Conservation (phyloP, 2,797 vertebrate species). For the Fundulus diaphanus region DNA sequence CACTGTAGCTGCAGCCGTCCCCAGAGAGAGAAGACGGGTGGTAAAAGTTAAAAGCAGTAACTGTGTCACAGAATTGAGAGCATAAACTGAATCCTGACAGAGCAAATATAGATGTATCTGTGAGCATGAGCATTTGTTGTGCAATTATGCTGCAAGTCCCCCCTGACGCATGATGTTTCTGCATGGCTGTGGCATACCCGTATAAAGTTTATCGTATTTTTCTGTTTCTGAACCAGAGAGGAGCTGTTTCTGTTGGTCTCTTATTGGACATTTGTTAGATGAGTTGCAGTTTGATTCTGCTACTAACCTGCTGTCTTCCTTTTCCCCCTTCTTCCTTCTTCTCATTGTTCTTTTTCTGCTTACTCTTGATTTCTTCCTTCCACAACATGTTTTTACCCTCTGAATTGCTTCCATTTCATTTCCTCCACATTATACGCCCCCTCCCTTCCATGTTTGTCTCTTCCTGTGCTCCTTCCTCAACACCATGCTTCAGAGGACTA, state of each 20-base stretch:
- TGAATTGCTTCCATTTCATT: neutral
- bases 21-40: slow-evolving; percentile 41
- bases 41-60: slow-evolving; percentile 54
- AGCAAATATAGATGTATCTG: slow-evolving; percentile 24
- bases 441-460: neutral
- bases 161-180: slow-evolving; percentile 26
- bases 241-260: slow-evolving; percentile 14
- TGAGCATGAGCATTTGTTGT: slow-evolving; percentile 1
- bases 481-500: slow-evolving; percentile 77
- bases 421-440: neutral
- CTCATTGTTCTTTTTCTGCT: slow-evolving; percentile 11
- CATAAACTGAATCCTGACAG: slow-evolving; percentile 59
- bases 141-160: slow-evolving; percentile 26
- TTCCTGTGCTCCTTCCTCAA: slow-evolving; percentile 16
- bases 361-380: slow-evolving; percentile 9
- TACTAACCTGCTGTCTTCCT: slow-evolving; percentile 80
- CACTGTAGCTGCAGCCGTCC: slow-evolving; percentile 44
- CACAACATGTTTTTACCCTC: neutral
- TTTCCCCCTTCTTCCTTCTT: slow-evolving; percentile 33
- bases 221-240: neutral
- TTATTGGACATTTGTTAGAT: slow-evolving; percentile 35
- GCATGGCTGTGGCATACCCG: slow-evolving; percentile 28
- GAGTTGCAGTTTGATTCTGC: slow-evolving; percentile 47
- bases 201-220: neutral
- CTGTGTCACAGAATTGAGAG: slow-evolving; percentile 69